phyloP scores from a whole-genome alignment of 53 echinoderm and acorn worm species.

The Patiria pectinifera region DNA sequence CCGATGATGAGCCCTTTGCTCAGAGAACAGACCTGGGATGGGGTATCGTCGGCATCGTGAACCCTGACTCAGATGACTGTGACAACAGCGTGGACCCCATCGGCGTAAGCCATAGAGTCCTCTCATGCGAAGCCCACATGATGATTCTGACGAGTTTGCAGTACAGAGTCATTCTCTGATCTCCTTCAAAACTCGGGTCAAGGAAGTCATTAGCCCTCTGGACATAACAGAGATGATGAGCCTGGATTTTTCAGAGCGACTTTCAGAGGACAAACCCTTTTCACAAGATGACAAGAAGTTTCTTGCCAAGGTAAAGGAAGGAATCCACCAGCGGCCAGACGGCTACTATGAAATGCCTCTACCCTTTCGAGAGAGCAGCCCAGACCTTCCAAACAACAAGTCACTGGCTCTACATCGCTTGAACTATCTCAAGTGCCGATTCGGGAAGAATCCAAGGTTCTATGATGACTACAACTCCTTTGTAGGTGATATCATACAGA shows the following conservation, averaged over 20 bases:
- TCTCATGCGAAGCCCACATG: conserved; percentile 31
- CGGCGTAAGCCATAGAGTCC: conserved; percentile 53
- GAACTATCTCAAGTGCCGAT: conserved; percentile 17
- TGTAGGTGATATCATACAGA: conserved; percentile 43
- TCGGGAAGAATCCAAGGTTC: conserved; percentile 22
- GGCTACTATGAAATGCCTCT: conserved; percentile 48
- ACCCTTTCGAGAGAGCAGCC: conserved; percentile 12
- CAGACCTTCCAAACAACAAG: conserved; percentile 50
- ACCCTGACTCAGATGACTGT: background rate
- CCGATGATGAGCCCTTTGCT: conserved; percentile 54
- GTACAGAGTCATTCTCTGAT: background rate
- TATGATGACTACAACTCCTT: conserved; percentile 51
- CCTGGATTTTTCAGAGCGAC: conserved; percentile 49
- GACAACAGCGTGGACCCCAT: conserved; percentile 2
- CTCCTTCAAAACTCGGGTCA: conserved; percentile 39
- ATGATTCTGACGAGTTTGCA: background rate
- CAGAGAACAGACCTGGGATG: conserved; percentile 65
- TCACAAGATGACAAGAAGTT: conserved; percentile 73
- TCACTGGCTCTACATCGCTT: conserved; percentile 1
- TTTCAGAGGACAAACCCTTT: background rate
- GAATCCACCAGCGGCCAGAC: conserved; percentile 38
- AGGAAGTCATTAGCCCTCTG: conserved; percentile 64
- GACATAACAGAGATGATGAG: conserved; percentile 47
- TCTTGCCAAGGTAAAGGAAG: too few relatives aligned
- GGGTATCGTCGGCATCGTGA: conserved; percentile 65